Conservation (phyloP, 2,888 invertebrate species). For the Polydrusus cervinus region DNA sequence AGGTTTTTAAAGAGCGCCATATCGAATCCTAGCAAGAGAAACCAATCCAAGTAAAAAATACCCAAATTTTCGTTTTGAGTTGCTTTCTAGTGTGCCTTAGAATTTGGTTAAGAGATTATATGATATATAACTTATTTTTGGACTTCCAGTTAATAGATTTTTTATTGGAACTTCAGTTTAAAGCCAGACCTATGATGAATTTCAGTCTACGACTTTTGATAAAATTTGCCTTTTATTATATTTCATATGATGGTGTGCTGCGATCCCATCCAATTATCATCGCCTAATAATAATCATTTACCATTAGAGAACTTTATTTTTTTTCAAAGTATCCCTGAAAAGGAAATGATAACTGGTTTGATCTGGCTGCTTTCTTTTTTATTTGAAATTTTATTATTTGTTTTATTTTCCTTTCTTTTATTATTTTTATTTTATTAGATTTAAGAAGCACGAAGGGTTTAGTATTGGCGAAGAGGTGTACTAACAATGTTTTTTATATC, state of each 20-base stretch:
- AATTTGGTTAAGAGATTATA: too few relatives aligned
- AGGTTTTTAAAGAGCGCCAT: too few relatives aligned
- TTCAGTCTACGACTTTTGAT: too few relatives aligned
- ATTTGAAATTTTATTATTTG: constrained; percentile 24
- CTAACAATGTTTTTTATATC: constrained; percentile 20
- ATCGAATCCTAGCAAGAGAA: too few relatives aligned
- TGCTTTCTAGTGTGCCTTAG: too few relatives aligned
- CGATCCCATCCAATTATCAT: neutral
- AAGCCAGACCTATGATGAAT: too few relatives aligned
- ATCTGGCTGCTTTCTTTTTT: constrained; percentile 10
- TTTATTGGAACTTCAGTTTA: too few relatives aligned
- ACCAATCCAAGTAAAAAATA: too few relatives aligned
- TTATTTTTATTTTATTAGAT: constrained; percentile 26
- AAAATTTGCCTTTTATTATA: too few relatives aligned
- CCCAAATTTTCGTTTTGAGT: too few relatives aligned
- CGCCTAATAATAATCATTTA: neutral
- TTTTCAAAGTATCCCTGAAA: constrained; percentile 5
- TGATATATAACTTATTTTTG: too few relatives aligned
- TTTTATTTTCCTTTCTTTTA: constrained; percentile 19
- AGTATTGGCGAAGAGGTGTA: constrained; percentile 21
- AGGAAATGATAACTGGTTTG: constrained; percentile 8
- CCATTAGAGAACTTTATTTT: neutral
- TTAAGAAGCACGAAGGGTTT: constrained; percentile 22
- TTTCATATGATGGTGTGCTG: neutral
- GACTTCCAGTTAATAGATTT: too few relatives aligned